Evolutionary conservation across 64 coral and sea anemone species (phyloP), one percentile per base, ranked within the genome.

Genomic region (Platygyra sinensis): DNA sequence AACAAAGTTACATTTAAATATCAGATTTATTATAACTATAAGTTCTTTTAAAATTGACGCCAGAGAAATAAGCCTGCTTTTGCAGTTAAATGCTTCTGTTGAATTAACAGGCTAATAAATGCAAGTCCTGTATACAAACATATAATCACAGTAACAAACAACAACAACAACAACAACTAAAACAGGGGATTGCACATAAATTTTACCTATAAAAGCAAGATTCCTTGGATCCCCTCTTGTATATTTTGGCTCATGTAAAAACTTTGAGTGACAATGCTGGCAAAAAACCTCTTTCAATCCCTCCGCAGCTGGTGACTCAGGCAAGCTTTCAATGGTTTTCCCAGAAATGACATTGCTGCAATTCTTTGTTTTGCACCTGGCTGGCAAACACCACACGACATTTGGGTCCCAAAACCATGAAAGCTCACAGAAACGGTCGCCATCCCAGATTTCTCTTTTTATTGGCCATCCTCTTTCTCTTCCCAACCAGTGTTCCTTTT

Each of bases 351-450:
- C 60, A 73, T 73, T 94, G 20, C 77, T 90, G 38, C 93, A 94
- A 78, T 83, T 75, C 46, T 88, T 86, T 73, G 67, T 80, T 87
- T 78, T 80, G 39, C 93, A 94, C 82, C 60, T 90, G 29, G 74
- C 83, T 80, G 93, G 93, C 76, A 94, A 77, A 90, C 88, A 87
- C 93, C 93, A 94, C 22, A 29, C 17, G 46, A 20, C 46, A 92
- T 88, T 80, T 87, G 86, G 86, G 20, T 93, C 86, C 84, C 84
- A 82, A 88, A 95, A 95, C 93, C 93, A 95, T 39, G 82, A 87
- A 42, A 95, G 83, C 63, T 95, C 75, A 87, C 72, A 76, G 71
- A 90, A 95, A 33, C 89, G 36, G 4, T 38, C 36, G 4, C 36
- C 36, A 38, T 38, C 36, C 36, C 36, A 87, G 27, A 94, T 38